Base-by-base conservation (phyloP, 1,140 invertebrate species). In the Condylostylus longicornis region DNA sequence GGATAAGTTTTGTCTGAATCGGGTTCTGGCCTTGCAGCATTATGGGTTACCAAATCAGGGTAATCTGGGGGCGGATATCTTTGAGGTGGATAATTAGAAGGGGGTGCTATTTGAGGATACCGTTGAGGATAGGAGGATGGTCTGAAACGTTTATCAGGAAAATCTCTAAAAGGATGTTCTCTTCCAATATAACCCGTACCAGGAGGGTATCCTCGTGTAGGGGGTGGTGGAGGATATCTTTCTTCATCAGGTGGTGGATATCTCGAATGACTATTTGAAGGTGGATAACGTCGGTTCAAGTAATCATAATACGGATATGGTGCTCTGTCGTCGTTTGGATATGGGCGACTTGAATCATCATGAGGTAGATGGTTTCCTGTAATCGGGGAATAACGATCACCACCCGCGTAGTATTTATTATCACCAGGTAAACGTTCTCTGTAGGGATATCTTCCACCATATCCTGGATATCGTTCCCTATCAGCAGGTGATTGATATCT, bases 361-460 rank as follows among this genome's bases (percentile, higher is more conserved):
- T 23, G 23, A 33, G 54, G 45, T 34, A 57, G 33, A 5, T 41
- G 45, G 22, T 58, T 59, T 21, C 57, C 57, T 13, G 49, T 52
- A 29, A 55, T 51, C 10, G 55, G 53, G 18, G 32, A 13, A 42
- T 55, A 25, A n/a, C 48, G 44, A 28, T 58, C 56, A 13, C 66
- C 59, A 40, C 61, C 60, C 20, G 66, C 58, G 18, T 47, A 53
- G 0, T 53, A 49, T 27, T 54, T 58, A 40, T 50, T 46, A 31
- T 30, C 36, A 18, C 27, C 40, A 36, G 63, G 65, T 42, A 61
- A 63, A 13, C 66, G 60, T 38, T 61, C 60, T 21, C 67, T 58
- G 18, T 47, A 53, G 0, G 55, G 49, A 30, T 54, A 59, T 42
- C 53, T 46, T 29, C 28, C 36, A 18, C 27, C 40, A 36, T 33